These are phyloP conservation scores for Hyles lineata DNA, from an alignment of 2,888 invertebrate genomes.

Conservation along the genomic window DNA sequence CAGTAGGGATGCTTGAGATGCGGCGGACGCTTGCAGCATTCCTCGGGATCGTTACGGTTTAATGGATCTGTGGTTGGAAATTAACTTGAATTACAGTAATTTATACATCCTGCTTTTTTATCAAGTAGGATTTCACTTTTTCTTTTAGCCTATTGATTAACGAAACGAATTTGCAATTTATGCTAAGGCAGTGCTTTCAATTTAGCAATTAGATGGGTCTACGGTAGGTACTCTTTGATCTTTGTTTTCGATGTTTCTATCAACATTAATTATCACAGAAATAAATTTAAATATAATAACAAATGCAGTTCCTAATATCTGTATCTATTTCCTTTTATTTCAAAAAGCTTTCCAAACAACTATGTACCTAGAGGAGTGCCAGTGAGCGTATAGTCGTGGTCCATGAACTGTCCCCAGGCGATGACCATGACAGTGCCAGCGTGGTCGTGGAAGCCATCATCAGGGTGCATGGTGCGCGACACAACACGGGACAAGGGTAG, in stretches of 20 bases:
- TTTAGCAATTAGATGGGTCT: too few relatives aligned
- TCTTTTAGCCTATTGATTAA: neutral
- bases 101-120: neutral
- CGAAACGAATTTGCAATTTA: too few relatives aligned
- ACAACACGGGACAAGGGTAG: constrained; percentile 93
- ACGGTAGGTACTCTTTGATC: too few relatives aligned
- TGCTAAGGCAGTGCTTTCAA: too few relatives aligned
- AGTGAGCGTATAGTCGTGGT: constrained; percentile 96
- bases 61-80: constrained; percentile 87
- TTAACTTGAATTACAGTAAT: neutral
- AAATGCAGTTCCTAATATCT: too few relatives aligned
- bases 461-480: constrained; percentile 95
- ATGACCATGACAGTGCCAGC: constrained; percentile 97
- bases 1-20: constrained; percentile 96
- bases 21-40: constrained; percentile 92
- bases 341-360: neutral
- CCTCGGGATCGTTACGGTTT: constrained; percentile 95
- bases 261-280: too few relatives aligned
- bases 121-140: neutral
- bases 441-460: constrained; percentile 96
- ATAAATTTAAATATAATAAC: too few relatives aligned
- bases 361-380: constrained; percentile 92
- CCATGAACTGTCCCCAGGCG: constrained; percentile 98
- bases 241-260: neutral
- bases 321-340: neutral